Evolutionary conservation across 2,888 invertebrate genomes (phyloP), one percentile per base, ranked within the genome.

Genomic region (Drosophila paucipuncta): DNA sequence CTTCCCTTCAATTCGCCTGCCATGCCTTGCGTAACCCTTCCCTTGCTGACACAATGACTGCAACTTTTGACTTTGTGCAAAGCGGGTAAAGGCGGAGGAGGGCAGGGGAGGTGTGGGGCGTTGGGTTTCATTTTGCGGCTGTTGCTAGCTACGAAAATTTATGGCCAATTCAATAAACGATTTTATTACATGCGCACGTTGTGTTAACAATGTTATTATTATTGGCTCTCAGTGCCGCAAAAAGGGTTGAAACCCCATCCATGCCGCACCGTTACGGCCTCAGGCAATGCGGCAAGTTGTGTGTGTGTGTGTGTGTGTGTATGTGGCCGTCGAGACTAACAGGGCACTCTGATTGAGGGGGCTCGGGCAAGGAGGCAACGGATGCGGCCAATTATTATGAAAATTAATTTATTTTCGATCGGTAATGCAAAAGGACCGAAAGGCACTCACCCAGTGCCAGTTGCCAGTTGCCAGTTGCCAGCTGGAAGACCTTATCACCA

Each of bases 91-190:
- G 28, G 39, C 7, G 9, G 39, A 4, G 9, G 10, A 13, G 1
- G 11, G 30, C 10, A 4, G 25, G 28, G 25, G 22, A 6, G 28
- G n/a, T 47, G 31, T 1, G 7, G 28, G 28, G 35, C 11, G 10
- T 28, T 11, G 18, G 35, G 49, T 25, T 50, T 62, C 69, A 74
- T 76, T 85, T 66, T 83, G 81, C 77, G 89, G 82, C 87, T 82
- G 85, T 82, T 86, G 85, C 76, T 65, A 84, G 89, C 79, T 73
- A 71, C 85, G 85, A 78, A 75, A 90, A 90, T 91, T 91, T 91
- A 89, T 90, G 89, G 91, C 82, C 91, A 90, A 91, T 91, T 91
- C 90, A 91, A 91, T 91, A 91, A 91, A 91, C 90, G 91, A 91
- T 91, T 91, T 90, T 90, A 90, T 91, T 91, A 91, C 91, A 80